Evolutionary conservation across 2,113 vertebrate species (phyloP), one percentile per base, ranked within the genome.

Genomic region (Perca schrenkii): DNA sequence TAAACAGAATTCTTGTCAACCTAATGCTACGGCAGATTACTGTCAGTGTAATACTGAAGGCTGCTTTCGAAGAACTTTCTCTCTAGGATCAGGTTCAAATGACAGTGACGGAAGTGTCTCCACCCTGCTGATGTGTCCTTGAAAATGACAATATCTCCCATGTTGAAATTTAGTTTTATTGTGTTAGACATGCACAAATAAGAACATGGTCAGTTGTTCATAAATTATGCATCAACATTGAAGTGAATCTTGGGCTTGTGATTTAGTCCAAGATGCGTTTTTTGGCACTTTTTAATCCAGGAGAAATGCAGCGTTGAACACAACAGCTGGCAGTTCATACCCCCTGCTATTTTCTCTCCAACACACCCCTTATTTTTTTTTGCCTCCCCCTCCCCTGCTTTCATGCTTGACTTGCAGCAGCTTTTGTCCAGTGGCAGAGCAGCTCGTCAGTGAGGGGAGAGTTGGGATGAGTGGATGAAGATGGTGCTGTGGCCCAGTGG

Each of bases 381-480:
- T 2, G 61, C 63, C 66, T 58, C 83, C 84, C 84, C 79, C 86
- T 77, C 74, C 84, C 58, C 72, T 89, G 86, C 88, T 94, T 95
- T 95, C 95, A 95, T 94, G 94, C 95, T 94, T 96, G 93, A 96
- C 96, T 96, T 96, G 94, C 96, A 94, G 95, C 95, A 94, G 93
- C 92, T 94, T 96, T 96, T 97, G 95, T 95, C 91, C 88, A 89
- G 90, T 91, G 89, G 90, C 90, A 77, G 93, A 94, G 85, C 68
- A 79, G 90, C 77, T 86, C 68, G 43, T 83, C 86, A 60, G 85
- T 85, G 90, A 88, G 65, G 86, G 71, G 84, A 86, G 90, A 88
- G 79, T 60, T 21, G 61, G 72, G 82, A 12, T 54, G 19, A 77
- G 87, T 58, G 89, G 74, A 85, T 54, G 83, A 69, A 73, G 83